Base-by-base conservation (phyloP, 2,797 vertebrate species). In the Oreochromis mossambicus region DNA sequence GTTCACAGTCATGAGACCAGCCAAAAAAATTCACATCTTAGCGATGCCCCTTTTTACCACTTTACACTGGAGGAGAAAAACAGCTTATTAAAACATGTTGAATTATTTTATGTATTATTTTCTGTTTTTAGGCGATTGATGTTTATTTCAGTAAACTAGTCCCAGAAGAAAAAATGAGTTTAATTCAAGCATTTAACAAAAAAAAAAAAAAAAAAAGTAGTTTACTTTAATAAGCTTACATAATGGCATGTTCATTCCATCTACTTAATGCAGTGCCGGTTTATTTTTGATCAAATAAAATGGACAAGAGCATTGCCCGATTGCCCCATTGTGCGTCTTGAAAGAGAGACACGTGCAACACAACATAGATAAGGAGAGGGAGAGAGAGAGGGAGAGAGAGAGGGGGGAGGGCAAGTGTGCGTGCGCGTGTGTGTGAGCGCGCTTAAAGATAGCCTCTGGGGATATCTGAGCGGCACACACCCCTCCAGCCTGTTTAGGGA, bases 311-410 rank as follows among this genome's bases (percentile, higher is more conserved):
- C 76, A 55, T 73, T 81, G 84, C 51, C 88, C 89, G 83, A 79
- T 83, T 88, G 86, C 56, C 77, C 93, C 86, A 96, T 94, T 95
- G 94, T 95, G 91, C 79, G 78, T 78, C 81, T 84, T 94, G 84
- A 95, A 93, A 95, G 92, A 88, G 89, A 83, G 95, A 94, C 96
- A 95, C 94, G 94, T 96, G 95, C 91, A 91, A 73, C 85, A 82
- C 87, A 92, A 90, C 86, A 92, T 50, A 87, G 86, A 92, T 87
- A 79, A 84, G 78, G 77, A 87, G 38, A 38, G 55, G 63, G 83
- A 26, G 77, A 81, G 41, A 43, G 51, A 70, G 83, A 19, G 75
- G 84, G 38, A 21, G 26, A 34, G 78, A 55, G 46, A 6, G 78
- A 55, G 46, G 29, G 48, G 76, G 83, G 82, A 17, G 88, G 54